Evolutionary conservation across 2,797 vertebrate genomes (phyloP), one percentile per base, ranked within the genome.

Genomic region (Rhodeus uyekii): DNA sequence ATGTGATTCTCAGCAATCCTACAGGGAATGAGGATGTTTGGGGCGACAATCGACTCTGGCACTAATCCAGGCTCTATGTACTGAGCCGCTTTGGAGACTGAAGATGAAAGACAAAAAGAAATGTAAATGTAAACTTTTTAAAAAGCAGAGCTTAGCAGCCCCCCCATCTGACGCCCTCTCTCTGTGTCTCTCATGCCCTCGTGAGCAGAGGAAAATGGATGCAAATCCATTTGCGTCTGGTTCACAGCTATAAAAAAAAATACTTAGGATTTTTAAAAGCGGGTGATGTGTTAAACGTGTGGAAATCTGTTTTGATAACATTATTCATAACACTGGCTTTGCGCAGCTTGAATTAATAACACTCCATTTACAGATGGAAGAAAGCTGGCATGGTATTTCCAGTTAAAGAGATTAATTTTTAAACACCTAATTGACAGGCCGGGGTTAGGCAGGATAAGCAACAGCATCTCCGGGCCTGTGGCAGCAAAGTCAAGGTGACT

Each of bases 381-480:
- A 94, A 94, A 94, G 94, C 93, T 84, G 93, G 93, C 93, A 90
- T 93, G 94, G 93, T 93, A 92, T 95, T 95, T 95, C 92, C 93
- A 95, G 94, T 94, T 95, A 95, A 95, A 95, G 95, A 95, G 95
- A 95, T 95, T 95, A 95, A 95, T 95, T 95, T 95, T 95, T 95
- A 95, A 95, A 95, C 94, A 94, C 93, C 95, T 95, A 95, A 95
- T 95, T 95, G 95, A 94, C 94, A 93, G 94, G 92, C 94, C 76
- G 87, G 94, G 94, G 93, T 95, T 94, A 93, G 93, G 89, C 90
- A 86, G 94, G 95, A 95, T 95, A 95, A 95, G 94, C 95, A 94
- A 94, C 92, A 92, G 91, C 93, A 91, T 89, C 87, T 93, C 89
- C 88, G 86, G 90, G 91, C 88, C 74, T 68, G 91, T 92, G 91